phyloP scores from a whole-genome alignment of 2,113 vertebrate species.

The Zingel zingel region DNA sequence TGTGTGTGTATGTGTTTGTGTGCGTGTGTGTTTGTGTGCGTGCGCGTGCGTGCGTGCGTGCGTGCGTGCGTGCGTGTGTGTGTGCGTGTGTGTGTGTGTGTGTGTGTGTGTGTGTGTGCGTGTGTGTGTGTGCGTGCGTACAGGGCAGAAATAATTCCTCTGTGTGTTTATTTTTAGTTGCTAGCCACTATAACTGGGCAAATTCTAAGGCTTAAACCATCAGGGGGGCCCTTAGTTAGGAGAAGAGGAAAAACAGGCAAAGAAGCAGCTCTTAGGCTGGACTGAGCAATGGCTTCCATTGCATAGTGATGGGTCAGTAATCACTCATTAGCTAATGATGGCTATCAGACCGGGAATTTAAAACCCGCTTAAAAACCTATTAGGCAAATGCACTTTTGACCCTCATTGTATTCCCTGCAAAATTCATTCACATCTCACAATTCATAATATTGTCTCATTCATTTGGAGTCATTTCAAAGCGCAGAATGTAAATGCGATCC shows the following conservation, averaged over 20 bases:
- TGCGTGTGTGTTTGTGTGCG: constrained; percentile 8
- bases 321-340: constrained; percentile 64
- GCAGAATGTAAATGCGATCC: constrained; percentile 19
- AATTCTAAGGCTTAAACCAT: constrained; percentile 53
- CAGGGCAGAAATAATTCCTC: constrained; percentile 45
- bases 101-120: neutral
- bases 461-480: constrained; percentile 12
- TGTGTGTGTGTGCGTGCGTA: neutral
- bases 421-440: constrained; percentile 9
- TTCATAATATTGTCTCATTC: constrained; percentile 13
- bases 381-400: constrained; percentile 34
- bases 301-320: constrained; percentile 56
- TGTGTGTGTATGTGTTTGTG: no score
- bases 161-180: constrained; percentile 70
- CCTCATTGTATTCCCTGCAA: neutral
- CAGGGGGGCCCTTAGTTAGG: constrained; percentile 52
- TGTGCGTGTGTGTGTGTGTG: neutral
- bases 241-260: constrained; percentile 25
- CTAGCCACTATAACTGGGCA: constrained; percentile 53
- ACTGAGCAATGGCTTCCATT: constrained; percentile 1
- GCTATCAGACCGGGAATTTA: constrained; percentile 50
- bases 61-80: neutral
- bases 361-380: constrained; percentile 56
- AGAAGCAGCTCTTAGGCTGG: constrained; percentile 36
- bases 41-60: neutral